Evolutionary conservation across 2,888 invertebrate species (phyloP).

Genomic region (Idaea biselata): DNA sequence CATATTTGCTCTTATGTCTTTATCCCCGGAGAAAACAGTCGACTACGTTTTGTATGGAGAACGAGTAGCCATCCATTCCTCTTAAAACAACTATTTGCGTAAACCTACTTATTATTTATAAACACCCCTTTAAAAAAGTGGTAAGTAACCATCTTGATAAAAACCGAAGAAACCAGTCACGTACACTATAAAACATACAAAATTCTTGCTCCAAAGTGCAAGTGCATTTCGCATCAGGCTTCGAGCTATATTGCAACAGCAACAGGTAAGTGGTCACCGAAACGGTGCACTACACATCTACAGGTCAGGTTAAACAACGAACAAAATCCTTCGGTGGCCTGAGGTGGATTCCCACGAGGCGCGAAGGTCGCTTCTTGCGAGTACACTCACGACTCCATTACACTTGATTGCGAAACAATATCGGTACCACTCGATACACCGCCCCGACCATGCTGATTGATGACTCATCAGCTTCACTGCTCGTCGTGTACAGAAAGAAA

Average conservation of each 20-base stretch:
- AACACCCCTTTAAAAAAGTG: neutral
- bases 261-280: neutral
- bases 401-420: slow-evolving; percentile 20
- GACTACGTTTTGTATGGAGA: no score
- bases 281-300: neutral
- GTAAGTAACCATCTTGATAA: neutral
- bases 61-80: no score
- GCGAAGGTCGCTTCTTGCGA: slow-evolving; percentile 17
- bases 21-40: no score
- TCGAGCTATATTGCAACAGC: neutral
- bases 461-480: slow-evolving; percentile 11
- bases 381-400: slow-evolving; percentile 22
- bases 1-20: no score
- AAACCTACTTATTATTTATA: neutral
- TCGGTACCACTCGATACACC: slow-evolving; percentile 13
- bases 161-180: neutral
- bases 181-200: neutral
- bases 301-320: slow-evolving; percentile 1
- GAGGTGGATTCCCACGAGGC: slow-evolving; percentile 23
- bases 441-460: slow-evolving; percentile 7
- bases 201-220: neutral
- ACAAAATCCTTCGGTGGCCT: slow-evolving; percentile 14
- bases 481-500: neutral
- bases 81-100: no score
- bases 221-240: neutral